phyloP scores from a whole-genome alignment of 2,113 vertebrate genomes.

The Eublepharis macularius region DNA sequence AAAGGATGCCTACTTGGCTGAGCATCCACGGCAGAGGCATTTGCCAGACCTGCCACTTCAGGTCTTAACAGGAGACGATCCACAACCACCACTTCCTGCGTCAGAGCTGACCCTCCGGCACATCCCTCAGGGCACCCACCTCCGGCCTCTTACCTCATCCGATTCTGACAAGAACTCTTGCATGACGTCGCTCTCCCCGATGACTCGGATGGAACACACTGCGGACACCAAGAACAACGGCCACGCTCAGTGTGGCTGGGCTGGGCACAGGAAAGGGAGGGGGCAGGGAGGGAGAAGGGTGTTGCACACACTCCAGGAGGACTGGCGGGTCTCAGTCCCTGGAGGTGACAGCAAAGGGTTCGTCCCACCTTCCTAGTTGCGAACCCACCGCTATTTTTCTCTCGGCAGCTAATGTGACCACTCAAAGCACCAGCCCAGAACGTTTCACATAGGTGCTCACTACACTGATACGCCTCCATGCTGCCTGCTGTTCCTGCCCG shows the following conservation, averaged over 20 bases:
- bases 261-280: fast-evolving
- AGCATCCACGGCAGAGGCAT: background rate
- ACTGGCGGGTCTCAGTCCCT: no score
- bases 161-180: slow-evolving; percentile 98
- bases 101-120: fast-evolving
- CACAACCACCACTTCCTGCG: background rate
- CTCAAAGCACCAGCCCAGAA: background rate
- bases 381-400: background rate
- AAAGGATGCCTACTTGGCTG: background rate
- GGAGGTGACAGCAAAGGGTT: background rate
- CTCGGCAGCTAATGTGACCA: background rate
- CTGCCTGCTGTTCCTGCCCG: no score
- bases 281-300: background rate
- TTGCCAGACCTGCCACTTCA: background rate
- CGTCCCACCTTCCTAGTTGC: background rate
- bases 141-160: slow-evolving; percentile 83
- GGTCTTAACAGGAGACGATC: background rate
- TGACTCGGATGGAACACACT: slow-evolving; percentile 95
- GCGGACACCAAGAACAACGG: background rate
- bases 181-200: slow-evolving; percentile 98
- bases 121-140: background rate
- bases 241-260: fast-evolving
- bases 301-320: no score
- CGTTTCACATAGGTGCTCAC: background rate
- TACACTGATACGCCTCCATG: no score